Evolutionary conservation across 2,113 vertebrate species (phyloP), one percentile per base, ranked within the genome.

Genomic region (Fulmarus glacialis): DNA sequence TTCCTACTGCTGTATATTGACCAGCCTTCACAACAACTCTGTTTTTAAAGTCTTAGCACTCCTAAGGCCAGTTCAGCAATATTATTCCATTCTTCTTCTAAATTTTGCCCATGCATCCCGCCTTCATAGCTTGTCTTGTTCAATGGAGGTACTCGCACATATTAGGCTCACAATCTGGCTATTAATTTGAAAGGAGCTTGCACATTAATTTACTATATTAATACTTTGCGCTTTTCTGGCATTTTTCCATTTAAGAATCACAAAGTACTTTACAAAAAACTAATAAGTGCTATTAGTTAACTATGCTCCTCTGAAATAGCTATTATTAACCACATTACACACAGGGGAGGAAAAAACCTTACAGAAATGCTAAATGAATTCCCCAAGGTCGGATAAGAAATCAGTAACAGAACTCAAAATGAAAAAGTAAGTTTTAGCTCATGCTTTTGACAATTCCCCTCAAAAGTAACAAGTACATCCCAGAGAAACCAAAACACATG

Each of bases 401-500:
- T 12, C 4, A 2, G 56, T 22, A 36, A 48, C 6, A 15, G 40
- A 55, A 23, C 53, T 62, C 67, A 56, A 43, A 55, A 58, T 4
- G 5, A 19, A 66, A n/a, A 42, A 36, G 26, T 8, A 19, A 45
- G 12, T 71, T 75, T 77, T 26, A 75, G 17, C 70, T 77, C 18
- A 3, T 2, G 15, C 11, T 68, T 70, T 56, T 56, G 32, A 53
- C 17, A 42, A 12, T 34, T 87, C 58, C 45, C 48, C 45, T 72
- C 45, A 9, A 42, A 77, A 40, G 16, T 3, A 47, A 15, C 0
- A 0, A 17, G 16, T 18, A 36, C 19, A 30, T 10, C 52, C 59
- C 64, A 23, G 22, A 48, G 66, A 90, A 60, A 45, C 15, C 13
- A 36, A 62, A 81, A 14, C 23, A 7, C 0, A 5, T 1, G 15